These are phyloP conservation scores for Carduelis carduelis DNA, from an alignment of 2,797 vertebrate genomes.

Conservation along the genomic window DNA sequence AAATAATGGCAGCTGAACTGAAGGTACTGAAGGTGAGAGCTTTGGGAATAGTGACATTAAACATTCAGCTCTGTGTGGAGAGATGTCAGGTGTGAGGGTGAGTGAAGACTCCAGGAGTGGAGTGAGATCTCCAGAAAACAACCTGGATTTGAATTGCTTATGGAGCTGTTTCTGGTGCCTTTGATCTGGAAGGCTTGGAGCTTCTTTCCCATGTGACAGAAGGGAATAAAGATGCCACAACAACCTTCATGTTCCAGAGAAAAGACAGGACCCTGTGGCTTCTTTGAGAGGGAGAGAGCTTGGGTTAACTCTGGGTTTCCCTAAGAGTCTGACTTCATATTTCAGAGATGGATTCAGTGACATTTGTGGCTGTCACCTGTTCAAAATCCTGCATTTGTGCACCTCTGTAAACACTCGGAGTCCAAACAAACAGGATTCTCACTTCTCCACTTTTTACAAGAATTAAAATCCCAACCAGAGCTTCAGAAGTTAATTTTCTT, in stretches of 20 bases:
- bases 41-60: background rate
- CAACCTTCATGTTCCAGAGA: background rate
- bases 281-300: background rate
- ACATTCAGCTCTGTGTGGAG: background rate
- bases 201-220: background rate
- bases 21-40: background rate
- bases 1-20: background rate
- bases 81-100: background rate
- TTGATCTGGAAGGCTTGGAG: background rate
- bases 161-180: background rate
- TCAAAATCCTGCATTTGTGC: background rate
- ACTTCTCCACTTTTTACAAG: background rate
- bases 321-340: background rate
- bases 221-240: slow-evolving; percentile 13
- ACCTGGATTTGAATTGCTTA: background rate
- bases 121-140: background rate
- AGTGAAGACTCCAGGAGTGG: background rate
- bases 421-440: background rate
- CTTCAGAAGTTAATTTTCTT: slow-evolving; percentile 47
- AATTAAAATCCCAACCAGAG: background rate
- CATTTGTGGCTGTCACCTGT: background rate
- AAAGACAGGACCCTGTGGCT: background rate
- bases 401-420: background rate
- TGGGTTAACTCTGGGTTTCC: background rate
- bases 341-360: background rate